Percentiles rank a stretch among this genome's conserved stretches.
Evolutionary conservation across 2,888 invertebrate species (phyloP).

Genomic region (Ceratothoa steindachneri): DNA sequence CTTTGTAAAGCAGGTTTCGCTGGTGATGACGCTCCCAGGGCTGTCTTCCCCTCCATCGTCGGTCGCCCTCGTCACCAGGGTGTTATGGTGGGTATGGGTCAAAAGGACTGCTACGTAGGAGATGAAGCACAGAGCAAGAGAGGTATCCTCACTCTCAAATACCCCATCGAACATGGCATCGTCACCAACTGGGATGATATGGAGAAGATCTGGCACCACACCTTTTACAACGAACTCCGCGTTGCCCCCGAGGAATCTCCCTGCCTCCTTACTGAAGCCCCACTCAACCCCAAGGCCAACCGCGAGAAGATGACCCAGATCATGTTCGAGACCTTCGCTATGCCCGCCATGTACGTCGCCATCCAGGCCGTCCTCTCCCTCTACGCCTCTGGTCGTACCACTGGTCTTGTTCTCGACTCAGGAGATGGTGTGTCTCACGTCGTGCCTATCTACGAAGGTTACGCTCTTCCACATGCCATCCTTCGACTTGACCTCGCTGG

Average conservation of each 20-base stretch:
- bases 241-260: constrained; percentile 87
- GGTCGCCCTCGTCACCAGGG: constrained; percentile 56
- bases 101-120: constrained; percentile 93
- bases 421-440: no score
- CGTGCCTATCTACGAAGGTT: no score
- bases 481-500: no score
- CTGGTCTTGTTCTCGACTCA: no score
- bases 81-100: constrained; percentile 58
- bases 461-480: no score
- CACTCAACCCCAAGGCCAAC: constrained; percentile 90
- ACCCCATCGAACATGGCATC: constrained; percentile 95
- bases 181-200: constrained; percentile 98
- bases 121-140: constrained; percentile 88
- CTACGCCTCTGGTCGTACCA: no score
- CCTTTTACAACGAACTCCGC: constrained; percentile 95
- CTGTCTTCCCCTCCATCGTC: neutral
- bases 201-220: constrained; percentile 99
- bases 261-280: constrained; percentile 85
- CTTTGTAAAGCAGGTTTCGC: neutral
- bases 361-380: no score
- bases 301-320: constrained; percentile 82
- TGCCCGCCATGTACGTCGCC: no score
- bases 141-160: constrained; percentile 60
- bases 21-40: no score
- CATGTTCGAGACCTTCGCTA: no score